These are phyloP conservation scores for Chamaea fasciata DNA, from an alignment of 2,113 vertebrate genomes.

Conservation along the genomic window DNA sequence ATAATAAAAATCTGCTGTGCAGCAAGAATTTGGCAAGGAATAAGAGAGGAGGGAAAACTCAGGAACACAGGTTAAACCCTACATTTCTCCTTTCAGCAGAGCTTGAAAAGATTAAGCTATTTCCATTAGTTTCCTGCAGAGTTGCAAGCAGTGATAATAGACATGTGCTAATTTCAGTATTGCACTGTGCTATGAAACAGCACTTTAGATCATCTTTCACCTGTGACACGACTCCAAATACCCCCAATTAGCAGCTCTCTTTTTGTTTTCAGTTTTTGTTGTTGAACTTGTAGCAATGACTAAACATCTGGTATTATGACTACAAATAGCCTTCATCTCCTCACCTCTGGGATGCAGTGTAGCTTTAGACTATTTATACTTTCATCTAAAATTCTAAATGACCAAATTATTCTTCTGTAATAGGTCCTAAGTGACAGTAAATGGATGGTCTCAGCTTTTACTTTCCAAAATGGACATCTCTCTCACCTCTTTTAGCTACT, in stretches of 20 bases:
- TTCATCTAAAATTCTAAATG: conserved; percentile 68
- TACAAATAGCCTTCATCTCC: conserved; percentile 58
- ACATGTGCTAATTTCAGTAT: conserved; percentile 62
- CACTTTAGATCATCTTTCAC: conserved; percentile 66
- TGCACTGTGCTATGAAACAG: conserved; percentile 14
- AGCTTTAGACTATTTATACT: conserved; percentile 62
- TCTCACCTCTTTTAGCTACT: conserved; percentile 23
- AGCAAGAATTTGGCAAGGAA: conserved; percentile 9
- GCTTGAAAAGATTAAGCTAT: conserved; percentile 58
- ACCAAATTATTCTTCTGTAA: conserved; percentile 52
- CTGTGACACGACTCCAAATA: conserved; percentile 54
- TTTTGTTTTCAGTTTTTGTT: conserved; percentile 46
- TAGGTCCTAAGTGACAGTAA: conserved; percentile 59
- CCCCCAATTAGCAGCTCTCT: conserved; percentile 49
- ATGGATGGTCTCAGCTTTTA: conserved; percentile 42
- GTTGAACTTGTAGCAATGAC: conserved; percentile 60
- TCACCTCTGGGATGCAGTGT: conserved; percentile 58
- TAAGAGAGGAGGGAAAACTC: conserved; percentile 13
- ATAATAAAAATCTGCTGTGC: conserved; percentile 17
- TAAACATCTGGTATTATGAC: conserved; percentile 72
- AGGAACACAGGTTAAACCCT: conserved; percentile 21
- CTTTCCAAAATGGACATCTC: conserved; percentile 34
- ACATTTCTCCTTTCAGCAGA: conserved; percentile 21
- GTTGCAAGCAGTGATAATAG: conserved; percentile 56
- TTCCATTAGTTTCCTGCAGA: conserved; percentile 55